Evolutionary conservation across 2,888 invertebrate species (phyloP).

Genomic region (Drosophila falleni): DNA sequence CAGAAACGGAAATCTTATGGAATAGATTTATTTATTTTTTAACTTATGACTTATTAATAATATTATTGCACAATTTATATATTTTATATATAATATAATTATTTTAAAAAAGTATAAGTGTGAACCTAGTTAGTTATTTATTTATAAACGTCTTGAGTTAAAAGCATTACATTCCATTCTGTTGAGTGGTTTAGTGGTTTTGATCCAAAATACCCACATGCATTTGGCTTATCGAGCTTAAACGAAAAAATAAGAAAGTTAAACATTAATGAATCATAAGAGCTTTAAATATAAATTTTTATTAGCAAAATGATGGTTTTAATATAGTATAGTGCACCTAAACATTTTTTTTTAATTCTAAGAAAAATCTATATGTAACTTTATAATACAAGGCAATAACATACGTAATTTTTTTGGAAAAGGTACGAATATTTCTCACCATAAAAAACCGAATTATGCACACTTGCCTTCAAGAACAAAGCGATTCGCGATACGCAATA

Average conservation of each 20-base stretch:
- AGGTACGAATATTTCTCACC: constrained; percentile 35
- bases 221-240: constrained; percentile 9
- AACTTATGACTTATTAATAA: background rate
- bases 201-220: constrained; percentile 29
- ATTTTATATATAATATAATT: background rate
- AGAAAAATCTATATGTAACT: too few relatives aligned
- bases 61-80: background rate
- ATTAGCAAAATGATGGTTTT: background rate
- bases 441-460: constrained; percentile 61
- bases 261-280: constrained; percentile 4
- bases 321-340: background rate
- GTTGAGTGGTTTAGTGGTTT: constrained; percentile 16
- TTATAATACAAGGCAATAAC: background rate
- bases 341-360: background rate
- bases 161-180: constrained; percentile 26
- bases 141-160: background rate
- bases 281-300: background rate
- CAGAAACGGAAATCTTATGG: too few relatives aligned
- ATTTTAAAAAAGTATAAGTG: background rate
- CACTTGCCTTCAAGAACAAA: constrained; percentile 68
- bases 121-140: background rate
- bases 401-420: background rate
- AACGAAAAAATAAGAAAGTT: constrained; percentile 1
- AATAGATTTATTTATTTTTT: background rate
- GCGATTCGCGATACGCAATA: constrained; percentile 74